Conservation (phyloP, 1,140 invertebrate genomes). For the Drosophila sucinea region DNA sequence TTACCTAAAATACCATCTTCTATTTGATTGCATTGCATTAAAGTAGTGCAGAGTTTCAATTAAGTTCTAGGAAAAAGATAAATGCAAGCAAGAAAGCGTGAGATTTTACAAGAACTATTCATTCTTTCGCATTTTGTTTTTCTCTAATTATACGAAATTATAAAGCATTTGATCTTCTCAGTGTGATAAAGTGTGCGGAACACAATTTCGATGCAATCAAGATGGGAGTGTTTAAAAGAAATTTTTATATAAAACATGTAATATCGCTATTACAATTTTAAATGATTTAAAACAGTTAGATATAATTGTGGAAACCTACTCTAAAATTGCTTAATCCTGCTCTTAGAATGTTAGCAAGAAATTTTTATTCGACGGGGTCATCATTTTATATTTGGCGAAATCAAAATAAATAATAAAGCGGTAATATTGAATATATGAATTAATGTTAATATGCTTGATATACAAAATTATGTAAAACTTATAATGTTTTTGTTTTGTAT, state of each 20-base stretch:
- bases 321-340: too few relatives aligned
- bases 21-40: constrained; percentile 4
- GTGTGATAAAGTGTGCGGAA: background rate
- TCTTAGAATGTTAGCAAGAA: too few relatives aligned
- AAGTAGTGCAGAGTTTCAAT: constrained; percentile 5
- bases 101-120: constrained; percentile 1
- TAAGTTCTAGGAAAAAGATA: constrained; percentile 10
- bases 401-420: too few relatives aligned
- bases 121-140: background rate
- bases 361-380: too few relatives aligned
- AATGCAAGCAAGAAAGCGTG: constrained; percentile 6
- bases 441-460: too few relatives aligned
- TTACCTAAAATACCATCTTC: constrained; percentile 11
- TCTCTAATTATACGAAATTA: constrained; percentile 4
- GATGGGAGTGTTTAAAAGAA: background rate
- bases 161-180: constrained; percentile 7
- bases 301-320: too few relatives aligned
- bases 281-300: too few relatives aligned
- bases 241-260: background rate
- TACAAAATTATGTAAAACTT: too few relatives aligned
- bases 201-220: background rate
- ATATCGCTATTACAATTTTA: too few relatives aligned
- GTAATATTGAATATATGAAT: too few relatives aligned
- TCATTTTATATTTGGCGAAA: too few relatives aligned
- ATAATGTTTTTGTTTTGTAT: too few relatives aligned